phyloP scores from a whole-genome alignment of 2,888 invertebrate genomes.

The Onchidella celtica region DNA sequence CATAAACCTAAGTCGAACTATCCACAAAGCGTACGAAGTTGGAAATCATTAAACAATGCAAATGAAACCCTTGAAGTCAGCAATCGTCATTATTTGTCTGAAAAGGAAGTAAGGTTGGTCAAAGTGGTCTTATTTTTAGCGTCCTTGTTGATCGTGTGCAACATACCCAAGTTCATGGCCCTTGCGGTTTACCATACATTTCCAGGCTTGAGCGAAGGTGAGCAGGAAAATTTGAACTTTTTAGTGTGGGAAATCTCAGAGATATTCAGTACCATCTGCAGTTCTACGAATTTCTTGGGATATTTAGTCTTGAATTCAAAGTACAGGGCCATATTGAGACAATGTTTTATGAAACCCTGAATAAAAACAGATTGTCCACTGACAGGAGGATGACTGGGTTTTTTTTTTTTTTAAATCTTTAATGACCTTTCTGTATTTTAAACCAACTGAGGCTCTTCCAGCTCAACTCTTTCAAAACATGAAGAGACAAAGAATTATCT shows the following conservation, averaged over 20 bases:
- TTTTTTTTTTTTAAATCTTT: no score
- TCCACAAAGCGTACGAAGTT: not conserved
- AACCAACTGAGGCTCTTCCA: no score
- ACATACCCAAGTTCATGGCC: not conserved
- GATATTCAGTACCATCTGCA: not conserved
- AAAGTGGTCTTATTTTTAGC: not conserved
- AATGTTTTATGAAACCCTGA: no score
- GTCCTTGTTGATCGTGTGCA: not conserved
- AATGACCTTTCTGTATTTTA: no score
- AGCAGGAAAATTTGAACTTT: not conserved
- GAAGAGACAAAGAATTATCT: no score
- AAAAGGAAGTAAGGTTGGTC: not conserved
- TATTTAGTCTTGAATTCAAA: not conserved
- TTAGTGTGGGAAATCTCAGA: not conserved
- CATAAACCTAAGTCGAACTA: no score
- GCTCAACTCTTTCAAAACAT: no score
- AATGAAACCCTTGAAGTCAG: not conserved
- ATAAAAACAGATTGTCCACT: no score
- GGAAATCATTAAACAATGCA: no score
- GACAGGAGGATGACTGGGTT: no score
- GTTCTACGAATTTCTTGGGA: not conserved
- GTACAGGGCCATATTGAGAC: not conserved
- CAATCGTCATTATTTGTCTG: not conserved
- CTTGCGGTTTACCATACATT: not conserved
- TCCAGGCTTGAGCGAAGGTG: not conserved